Percentiles rank a stretch among this genome's conserved stretches.
Conservation (phyloP, 2,888 invertebrate genomes). For the Xestia xanthographa region DNA sequence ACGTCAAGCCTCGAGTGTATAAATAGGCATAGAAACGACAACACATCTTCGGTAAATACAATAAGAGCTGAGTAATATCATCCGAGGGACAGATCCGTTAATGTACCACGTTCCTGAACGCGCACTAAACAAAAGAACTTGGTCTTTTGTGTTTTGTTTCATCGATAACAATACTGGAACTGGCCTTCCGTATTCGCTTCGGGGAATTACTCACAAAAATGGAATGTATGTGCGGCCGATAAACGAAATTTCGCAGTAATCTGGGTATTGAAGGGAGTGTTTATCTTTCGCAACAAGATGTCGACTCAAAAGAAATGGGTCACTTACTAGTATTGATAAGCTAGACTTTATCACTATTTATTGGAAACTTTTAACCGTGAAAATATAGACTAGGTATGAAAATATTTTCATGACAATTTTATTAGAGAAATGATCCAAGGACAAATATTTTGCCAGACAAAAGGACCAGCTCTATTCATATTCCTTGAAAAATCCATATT, state of each 20-base stretch:
- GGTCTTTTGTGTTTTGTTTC: conserved; percentile 52
- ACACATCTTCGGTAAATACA: conserved; percentile 43
- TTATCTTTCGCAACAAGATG: conserved; percentile 48
- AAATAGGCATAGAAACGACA: conserved; percentile 12
- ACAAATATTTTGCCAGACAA: neutral
- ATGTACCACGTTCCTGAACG: conserved; percentile 40
- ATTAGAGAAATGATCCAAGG: neutral
- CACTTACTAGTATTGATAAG: conserved; percentile 48
- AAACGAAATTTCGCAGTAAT: conserved; percentile 40
- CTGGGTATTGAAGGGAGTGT: conserved; percentile 23
- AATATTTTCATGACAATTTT: neutral
- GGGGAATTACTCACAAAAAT: conserved; percentile 8
- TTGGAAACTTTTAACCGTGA: neutral
- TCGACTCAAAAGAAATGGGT: conserved; percentile 46
- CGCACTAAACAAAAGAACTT: conserved; percentile 48
- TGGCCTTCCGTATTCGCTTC: conserved; percentile 11
- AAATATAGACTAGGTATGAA: neutral
- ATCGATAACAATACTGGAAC: conserved; percentile 44
- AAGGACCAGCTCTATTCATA: neutral
- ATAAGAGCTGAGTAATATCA: conserved; percentile 54
- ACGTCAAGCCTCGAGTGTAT: neutral
- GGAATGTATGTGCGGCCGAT: conserved; percentile 23
- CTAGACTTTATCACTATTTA: conserved; percentile 29
- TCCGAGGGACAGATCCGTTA: conserved; percentile 41
- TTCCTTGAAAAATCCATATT: neutral